Evolutionary conservation across 2,888 invertebrate species (phyloP), one percentile per base, ranked within the genome.

Genomic region (Erebia palarica): DNA sequence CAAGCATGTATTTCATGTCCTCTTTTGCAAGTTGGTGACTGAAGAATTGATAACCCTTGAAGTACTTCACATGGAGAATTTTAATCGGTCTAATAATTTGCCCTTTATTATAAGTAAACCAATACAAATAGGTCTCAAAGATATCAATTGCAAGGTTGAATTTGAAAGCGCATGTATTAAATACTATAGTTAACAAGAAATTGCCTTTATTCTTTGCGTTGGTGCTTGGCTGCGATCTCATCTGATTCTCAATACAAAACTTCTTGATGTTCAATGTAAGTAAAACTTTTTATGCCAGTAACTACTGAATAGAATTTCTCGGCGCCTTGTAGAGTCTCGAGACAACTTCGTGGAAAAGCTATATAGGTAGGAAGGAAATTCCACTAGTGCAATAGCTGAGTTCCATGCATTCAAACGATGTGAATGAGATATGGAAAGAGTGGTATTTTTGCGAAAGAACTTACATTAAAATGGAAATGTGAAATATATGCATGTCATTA

Each of bases 331-430:
- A 63, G 7, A 63, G 21, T 63, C 49, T 21, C 8, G n/a, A 60
- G 60, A 61, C 13, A 63, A 49, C 63, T 63, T 63, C 63, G 3
- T 63, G 49, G 63, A 47, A 63, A 49, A 61, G 16, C 21, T 63
- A 63, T 49, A 63, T 14, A 49, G 47, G 47, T 10, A 63, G 63
- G 63, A 63, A 63, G 63, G 21, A 49, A 18, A 63, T 63, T 47
- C 47, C 49, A 47, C 21, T 49, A 21, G 3, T 11, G 59, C 42
- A 60, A 44, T 16, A 60, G 42, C 49, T 27, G 14, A 63, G 49
- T 63, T 49, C 63, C 49, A 49, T 60, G 60, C 42, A 44, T 63
- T 63, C 21, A 16, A 8, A 21, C 21, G 49, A 49, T 63, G 49
- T 49, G 63, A 63, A 63, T 49, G 49, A 63, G 63, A 63, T 14